A percentile compares a stretch with the other conserved stretches of the same genome.
Conservation (phyloP, 2,113 vertebrate species). For the Lasiurus borealis region DNA sequence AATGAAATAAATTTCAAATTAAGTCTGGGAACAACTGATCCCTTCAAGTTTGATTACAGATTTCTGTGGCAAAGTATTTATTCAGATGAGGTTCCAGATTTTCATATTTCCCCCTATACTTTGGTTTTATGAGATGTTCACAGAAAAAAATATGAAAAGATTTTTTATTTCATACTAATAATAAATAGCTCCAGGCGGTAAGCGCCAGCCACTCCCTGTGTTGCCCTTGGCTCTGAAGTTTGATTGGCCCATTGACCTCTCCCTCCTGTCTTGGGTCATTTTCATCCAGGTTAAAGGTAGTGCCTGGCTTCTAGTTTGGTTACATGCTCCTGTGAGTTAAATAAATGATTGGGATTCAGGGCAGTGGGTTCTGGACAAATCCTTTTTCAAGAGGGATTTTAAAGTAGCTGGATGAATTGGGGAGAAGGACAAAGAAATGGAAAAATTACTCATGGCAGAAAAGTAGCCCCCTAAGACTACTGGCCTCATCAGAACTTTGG, state of each 20-base stretch:
- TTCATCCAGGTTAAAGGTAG: neutral
- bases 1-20: constrained; percentile 55
- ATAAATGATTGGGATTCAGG: neutral
- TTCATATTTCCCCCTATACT: constrained; percentile 22
- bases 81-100: constrained; percentile 24
- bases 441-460: neutral
- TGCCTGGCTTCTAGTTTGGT: neutral
- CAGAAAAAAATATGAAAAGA: constrained; percentile 48
- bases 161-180: neutral
- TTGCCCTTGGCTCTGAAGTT: constrained; percentile 16
- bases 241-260: neutral
- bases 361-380: neutral
- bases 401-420: neutral
- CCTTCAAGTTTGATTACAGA: constrained; percentile 14
- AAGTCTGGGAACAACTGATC: constrained; percentile 16
- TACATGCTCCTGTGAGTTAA: constrained; percentile 11
- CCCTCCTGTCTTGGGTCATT: neutral
- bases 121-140: constrained; percentile 24
- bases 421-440: constrained; percentile 4
- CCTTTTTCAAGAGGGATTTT: constrained; percentile 44
- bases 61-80: neutral
- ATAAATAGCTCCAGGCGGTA: neutral
- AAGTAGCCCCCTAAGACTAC: neutral
- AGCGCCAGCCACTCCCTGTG: neutral
- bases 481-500: neutral